Percentiles rank a stretch among this genome's conserved stretches.
Conservation (phyloP, 2,888 invertebrate genomes). For the Amblyjoppa proteus region DNA sequence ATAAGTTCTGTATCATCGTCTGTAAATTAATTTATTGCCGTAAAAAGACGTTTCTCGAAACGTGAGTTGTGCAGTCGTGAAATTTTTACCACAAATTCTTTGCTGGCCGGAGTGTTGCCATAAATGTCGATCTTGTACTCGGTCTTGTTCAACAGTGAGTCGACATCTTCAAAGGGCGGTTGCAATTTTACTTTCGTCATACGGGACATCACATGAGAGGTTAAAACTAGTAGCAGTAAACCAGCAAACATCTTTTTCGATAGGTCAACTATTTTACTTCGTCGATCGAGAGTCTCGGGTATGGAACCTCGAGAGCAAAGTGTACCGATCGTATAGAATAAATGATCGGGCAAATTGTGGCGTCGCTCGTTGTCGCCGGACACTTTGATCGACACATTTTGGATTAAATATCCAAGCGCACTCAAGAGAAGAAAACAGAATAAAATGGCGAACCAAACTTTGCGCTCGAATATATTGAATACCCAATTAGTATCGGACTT, state of each 20-base stretch:
- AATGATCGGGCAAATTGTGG: constrained; percentile 62
- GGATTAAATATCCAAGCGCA: constrained; percentile 55
- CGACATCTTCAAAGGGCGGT: constrained; percentile 71
- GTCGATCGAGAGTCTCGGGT: constrained; percentile 61
- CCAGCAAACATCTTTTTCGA: constrained; percentile 71
- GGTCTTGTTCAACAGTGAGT: constrained; percentile 63
- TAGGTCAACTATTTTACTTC: constrained; percentile 67
- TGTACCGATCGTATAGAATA: constrained; percentile 70
- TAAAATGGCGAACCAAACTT: neutral
- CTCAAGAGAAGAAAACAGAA: constrained; percentile 41
- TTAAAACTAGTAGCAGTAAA: constrained; percentile 70
- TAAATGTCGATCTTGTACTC: constrained; percentile 67
- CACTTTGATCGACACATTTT: constrained; percentile 17
- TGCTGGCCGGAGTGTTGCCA: constrained; percentile 51
- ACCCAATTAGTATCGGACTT: neutral
- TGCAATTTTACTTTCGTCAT: constrained; percentile 64
- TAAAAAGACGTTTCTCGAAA: no score
- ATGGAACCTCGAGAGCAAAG: constrained; percentile 67
- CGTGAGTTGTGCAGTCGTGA: neutral
- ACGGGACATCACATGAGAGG: constrained; percentile 70
- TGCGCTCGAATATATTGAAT: neutral
- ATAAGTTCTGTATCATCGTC: neutral
- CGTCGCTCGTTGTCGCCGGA: neutral
- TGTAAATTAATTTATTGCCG: no score
- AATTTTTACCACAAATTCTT: constrained; percentile 56